A percentile compares a stretch with the other conserved stretches of the same genome.
Evolutionary conservation across 1,140 invertebrate species (phyloP).

Genomic region (Ridgeia piscesae): DNA sequence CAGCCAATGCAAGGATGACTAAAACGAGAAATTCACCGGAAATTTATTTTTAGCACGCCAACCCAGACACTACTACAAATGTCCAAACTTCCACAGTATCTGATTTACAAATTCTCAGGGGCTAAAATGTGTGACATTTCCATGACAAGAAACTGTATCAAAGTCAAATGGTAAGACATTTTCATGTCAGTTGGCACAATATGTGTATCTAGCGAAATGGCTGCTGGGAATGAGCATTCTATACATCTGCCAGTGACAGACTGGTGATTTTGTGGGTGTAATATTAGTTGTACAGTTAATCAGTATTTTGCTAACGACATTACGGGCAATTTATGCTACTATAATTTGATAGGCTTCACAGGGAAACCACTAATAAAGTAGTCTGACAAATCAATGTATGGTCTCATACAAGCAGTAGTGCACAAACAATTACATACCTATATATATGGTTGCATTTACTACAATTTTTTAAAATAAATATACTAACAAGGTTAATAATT

Average conservation of each 20-base stretch:
- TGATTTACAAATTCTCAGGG: not conserved
- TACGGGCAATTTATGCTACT: not conserved
- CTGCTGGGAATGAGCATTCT: not conserved
- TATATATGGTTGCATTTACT: no score
- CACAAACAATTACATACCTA: not conserved
- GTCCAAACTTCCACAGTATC: not conserved
- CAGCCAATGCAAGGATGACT: not conserved
- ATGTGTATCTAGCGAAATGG: not conserved
- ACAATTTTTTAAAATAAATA: no score
- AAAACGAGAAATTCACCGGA: not conserved
- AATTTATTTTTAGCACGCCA: not conserved
- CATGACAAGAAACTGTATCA: not conserved
- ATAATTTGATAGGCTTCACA: not conserved
- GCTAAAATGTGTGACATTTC: no score
- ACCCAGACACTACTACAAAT: not conserved
- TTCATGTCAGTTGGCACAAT: not conserved
- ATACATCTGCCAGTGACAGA: not conserved
- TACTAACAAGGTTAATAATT: no score
- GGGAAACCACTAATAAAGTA: not conserved
- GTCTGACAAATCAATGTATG: not conserved
- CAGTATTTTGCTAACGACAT: not conserved
- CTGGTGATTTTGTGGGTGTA: not conserved
- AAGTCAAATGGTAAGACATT: not conserved
- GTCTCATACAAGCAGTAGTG: not conserved
- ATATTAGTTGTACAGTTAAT: not conserved